Evolutionary conservation across 2,888 invertebrate species (phyloP), one percentile per base, ranked within the genome.

Genomic region (Laspeyria flexula): DNA sequence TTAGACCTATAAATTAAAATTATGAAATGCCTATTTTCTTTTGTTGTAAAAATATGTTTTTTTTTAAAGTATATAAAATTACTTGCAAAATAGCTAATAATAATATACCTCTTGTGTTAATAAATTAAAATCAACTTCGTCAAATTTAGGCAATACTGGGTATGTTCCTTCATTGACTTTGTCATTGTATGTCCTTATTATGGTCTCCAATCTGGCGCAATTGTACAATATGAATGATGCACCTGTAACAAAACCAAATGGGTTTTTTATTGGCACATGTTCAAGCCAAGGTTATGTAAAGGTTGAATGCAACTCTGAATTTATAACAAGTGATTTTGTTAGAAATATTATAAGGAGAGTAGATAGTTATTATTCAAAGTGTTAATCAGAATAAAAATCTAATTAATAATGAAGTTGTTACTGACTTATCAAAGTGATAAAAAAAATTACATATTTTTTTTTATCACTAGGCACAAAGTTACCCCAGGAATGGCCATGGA

Each of bases 201-300:
- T 92, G 0, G 94, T 93, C 67, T 94, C 93, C 42, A 97, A 77
- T 59, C 97, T 93, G 0, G 96, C 96, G 76, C 95, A 95, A 76
- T 97, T 97, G 81, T 97, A 97, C 21, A 97, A 86, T 49, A 96
- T 93, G 80, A 96, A 97, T 18, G 95, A 90, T 27, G 95, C 95
- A 43, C 96, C 96, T 96, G 80, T 11, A 73, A 73, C 11, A 53
- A 57, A 21, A 0, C 1, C n/a, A 60, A 43, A 61, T 47, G 43
- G 18, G 25, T 43, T 45, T 55, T 46, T 54, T 51, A 54, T 57
- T 57, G 48, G 41, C 15, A n/a, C 15, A 47, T 30, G 21, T 35
- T 11, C 9, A 15, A 40, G 9, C 23, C 1, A 38, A 48, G 38
- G 38, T 48, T 18, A 15, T 0, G n/a, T n/a, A n/a, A n/a, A n/a